Conservation (phyloP, 2,113 vertebrate species). For the Neofelis nebulosa region DNA sequence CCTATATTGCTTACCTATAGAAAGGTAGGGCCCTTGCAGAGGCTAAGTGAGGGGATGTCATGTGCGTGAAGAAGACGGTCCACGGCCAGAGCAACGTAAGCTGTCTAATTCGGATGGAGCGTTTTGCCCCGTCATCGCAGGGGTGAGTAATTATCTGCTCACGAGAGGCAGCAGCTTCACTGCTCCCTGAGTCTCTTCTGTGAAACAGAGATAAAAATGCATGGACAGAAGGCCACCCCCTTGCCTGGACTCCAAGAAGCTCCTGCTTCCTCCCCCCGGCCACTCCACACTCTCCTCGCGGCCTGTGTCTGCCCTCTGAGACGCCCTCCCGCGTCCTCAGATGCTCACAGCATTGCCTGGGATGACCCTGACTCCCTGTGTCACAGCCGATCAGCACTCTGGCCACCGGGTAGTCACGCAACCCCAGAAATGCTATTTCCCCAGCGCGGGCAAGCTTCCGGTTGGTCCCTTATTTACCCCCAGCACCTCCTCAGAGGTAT, state of each 20-base stretch:
- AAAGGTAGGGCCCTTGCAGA: neutral
- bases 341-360: fast-evolving
- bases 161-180: too few relatives aligned
- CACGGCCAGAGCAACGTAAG: neutral
- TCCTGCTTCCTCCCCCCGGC: neutral
- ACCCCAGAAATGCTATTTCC: neutral
- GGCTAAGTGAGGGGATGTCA: fast-evolving
- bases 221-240: neutral
- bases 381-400: neutral
- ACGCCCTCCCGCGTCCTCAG: fast-evolving
- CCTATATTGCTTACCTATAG: neutral
- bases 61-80: fast-evolving
- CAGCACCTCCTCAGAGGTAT: neutral
- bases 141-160: neutral
- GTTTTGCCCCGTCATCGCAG: fast-evolving
- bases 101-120: neutral
- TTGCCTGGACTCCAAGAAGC: neutral
- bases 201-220: neutral
- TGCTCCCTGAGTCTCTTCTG: neutral
- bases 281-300: neutral
- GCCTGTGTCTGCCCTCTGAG: neutral
- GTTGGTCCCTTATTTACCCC: fast-evolving
- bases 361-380: fast-evolving
- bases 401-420: neutral
- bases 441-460: neutral